Conservation (phyloP, 2,888 invertebrate genomes). For the Euplexia lucipara region DNA sequence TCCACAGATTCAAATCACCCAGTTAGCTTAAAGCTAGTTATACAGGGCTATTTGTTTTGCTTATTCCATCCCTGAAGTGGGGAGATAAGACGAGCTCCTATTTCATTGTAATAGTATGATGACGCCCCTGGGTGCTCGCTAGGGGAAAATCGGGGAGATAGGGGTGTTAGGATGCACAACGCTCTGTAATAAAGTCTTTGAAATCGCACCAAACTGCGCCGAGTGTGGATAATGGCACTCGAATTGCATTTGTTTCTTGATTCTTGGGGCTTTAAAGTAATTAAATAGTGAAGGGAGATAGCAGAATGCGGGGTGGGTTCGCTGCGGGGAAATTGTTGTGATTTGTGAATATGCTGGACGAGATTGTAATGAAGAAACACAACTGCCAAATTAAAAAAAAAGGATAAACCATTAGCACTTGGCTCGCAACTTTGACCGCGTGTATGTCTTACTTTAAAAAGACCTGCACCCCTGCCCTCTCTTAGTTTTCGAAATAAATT, state of each 20-base stretch:
- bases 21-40: slow-evolving; percentile 49
- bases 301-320: slow-evolving; percentile 6
- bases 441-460: too few species aligned
- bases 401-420: too few species aligned
- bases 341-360: slow-evolving; percentile 9
- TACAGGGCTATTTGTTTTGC: slow-evolving; percentile 80
- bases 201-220: slow-evolving; percentile 55
- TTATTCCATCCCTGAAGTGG: slow-evolving; percentile 76
- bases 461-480: too few species aligned
- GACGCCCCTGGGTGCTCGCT: slow-evolving; percentile 73
- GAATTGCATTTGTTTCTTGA: slow-evolving; percentile 62
- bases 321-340: slow-evolving; percentile 7
- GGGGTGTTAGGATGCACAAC: slow-evolving; percentile 61
- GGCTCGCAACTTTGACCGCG: too few species aligned
- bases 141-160: slow-evolving; percentile 60
- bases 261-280: slow-evolving; percentile 50
- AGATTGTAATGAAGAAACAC: slow-evolving; percentile 1
- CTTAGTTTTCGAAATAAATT: too few species aligned
- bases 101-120: slow-evolving; percentile 86
- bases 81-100: slow-evolving; percentile 80
- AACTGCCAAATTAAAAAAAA: too few species aligned
- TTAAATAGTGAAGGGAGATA: slow-evolving; percentile 47
- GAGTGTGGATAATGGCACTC: slow-evolving; percentile 57
- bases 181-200: slow-evolving; percentile 54
- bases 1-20: slow-evolving; percentile 29